Conservation (phyloP, 2,113 vertebrate genomes). For the Heloderma charlesbogerti region DNA sequence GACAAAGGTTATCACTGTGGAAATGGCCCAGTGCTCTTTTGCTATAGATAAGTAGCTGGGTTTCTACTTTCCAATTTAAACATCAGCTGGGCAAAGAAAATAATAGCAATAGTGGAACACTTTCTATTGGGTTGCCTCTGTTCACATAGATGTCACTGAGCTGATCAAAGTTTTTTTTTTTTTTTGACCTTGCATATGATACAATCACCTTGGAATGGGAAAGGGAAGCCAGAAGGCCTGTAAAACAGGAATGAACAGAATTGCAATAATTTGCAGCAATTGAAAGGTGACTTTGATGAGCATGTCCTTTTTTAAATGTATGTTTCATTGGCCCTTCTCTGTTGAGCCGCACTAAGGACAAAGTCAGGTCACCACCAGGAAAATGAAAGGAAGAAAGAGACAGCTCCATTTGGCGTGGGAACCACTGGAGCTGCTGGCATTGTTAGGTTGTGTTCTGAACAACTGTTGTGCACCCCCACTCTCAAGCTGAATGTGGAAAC, state of each 20-base stretch:
- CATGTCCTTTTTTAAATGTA: constrained; percentile 19
- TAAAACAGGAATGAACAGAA: constrained; percentile 54
- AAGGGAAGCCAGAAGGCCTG: constrained; percentile 24
- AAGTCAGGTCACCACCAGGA: constrained; percentile 51
- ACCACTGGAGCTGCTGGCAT: background rate
- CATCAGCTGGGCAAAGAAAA: background rate
- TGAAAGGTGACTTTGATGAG: constrained; percentile 60
- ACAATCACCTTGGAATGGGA: background rate
- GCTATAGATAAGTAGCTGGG: background rate
- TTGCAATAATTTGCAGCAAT: constrained; percentile 51
- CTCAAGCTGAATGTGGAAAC: constrained; percentile 2
- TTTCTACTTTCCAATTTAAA: background rate
- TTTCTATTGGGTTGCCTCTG: constrained; percentile 34
- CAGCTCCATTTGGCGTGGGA: background rate
- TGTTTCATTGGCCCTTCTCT: constrained; percentile 35
- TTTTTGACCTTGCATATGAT: background rate
- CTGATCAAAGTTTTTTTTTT: constrained; percentile 20
- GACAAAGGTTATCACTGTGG: accelerated
- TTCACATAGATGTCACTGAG: constrained; percentile 31
- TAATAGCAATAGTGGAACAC: constrained; percentile 30
- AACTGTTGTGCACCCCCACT: background rate
- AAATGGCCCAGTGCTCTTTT: background rate
- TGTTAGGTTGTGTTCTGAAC: constrained; percentile 13
- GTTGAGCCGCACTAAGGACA: constrained; percentile 53
- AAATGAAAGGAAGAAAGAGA: constrained; percentile 3